These are phyloP conservation scores for Pyrrhosoma nymphula DNA, from an alignment of 2,888 invertebrate species.

Conservation along the genomic window DNA sequence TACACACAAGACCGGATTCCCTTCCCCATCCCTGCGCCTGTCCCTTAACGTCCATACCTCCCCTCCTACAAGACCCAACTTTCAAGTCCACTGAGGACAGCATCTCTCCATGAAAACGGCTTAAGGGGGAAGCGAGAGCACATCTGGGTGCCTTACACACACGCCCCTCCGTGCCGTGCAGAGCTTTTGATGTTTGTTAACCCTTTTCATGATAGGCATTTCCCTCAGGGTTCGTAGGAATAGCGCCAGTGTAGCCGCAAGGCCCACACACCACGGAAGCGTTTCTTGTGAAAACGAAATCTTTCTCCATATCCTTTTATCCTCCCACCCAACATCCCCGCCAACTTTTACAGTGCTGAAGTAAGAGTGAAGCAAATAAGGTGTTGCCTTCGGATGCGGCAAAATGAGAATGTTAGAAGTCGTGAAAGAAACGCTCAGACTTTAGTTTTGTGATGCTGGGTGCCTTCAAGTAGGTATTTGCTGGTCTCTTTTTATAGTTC, in stretches of 20 bases:
- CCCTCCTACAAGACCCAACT: neutral
- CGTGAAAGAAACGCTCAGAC: neutral
- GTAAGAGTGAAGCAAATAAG: neutral
- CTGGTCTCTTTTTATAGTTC: too few relatives aligned
- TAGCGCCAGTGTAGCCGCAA: neutral
- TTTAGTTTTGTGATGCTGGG: neutral
- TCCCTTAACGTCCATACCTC: neutral
- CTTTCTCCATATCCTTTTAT: neutral
- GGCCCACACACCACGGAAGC: neutral
- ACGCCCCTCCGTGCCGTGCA: neutral
- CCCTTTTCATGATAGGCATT: slow-evolving; percentile 56
- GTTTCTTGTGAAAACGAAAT: neutral
- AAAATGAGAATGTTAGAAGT: neutral
- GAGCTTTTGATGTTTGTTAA: slow-evolving; percentile 60
- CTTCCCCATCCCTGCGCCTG: neutral
- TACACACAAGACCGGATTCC: neutral
- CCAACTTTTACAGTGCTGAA: neutral
- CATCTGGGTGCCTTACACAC: neutral
- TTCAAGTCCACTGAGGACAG: slow-evolving; percentile 15
- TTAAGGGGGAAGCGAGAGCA: neutral
- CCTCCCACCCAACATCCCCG: neutral
- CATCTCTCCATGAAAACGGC: neutral
- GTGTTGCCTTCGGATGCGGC: neutral
- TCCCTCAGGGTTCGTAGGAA: slow-evolving; percentile 40
- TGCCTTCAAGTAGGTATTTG: neutral